These are phyloP conservation scores for Drosophila pseudotakahashii DNA, from an alignment of 2,888 invertebrate genomes.

Conservation along the genomic window DNA sequence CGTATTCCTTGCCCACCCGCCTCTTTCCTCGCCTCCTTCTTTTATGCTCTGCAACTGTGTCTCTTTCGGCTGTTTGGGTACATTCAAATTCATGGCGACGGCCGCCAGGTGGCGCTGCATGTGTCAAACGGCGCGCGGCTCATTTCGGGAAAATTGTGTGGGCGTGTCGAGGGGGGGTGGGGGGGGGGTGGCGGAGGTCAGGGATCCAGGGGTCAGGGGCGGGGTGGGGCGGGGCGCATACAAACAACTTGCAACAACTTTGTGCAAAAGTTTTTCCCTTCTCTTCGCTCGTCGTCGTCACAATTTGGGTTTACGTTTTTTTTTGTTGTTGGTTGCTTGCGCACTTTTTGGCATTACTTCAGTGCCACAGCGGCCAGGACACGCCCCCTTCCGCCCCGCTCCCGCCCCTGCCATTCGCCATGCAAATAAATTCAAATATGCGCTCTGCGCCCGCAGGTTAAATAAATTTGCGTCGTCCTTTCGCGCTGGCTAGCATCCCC, in stretches of 20 bases:
- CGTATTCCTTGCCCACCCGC: no score
- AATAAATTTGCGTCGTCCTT: slow-evolving; percentile 66
- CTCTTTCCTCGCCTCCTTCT: not conserved
- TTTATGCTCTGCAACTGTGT: slow-evolving; percentile 16
- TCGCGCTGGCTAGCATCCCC: slow-evolving; percentile 8
- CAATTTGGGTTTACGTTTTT: slow-evolving; percentile 49
- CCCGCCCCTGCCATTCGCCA: slow-evolving; percentile 9
- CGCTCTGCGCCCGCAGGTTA: slow-evolving; percentile 73
- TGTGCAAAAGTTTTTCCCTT: slow-evolving; percentile 54
- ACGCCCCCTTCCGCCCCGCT: slow-evolving; percentile 3
- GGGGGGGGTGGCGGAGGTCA: not conserved
- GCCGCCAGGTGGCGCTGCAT: slow-evolving; percentile 72
- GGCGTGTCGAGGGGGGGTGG: slow-evolving; percentile 19
- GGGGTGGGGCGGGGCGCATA: slow-evolving; percentile 24
- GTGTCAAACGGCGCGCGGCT: slow-evolving; percentile 65
- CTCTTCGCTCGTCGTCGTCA: slow-evolving; percentile 43
- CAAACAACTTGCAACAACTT: slow-evolving; percentile 66
- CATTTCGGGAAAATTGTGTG: slow-evolving; percentile 60
- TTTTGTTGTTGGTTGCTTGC: slow-evolving; percentile 48
- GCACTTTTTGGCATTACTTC: slow-evolving; percentile 68
- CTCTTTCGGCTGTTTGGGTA: slow-evolving; percentile 16
- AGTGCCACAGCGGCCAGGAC: slow-evolving; percentile 45
- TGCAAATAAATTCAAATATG: slow-evolving; percentile 76
- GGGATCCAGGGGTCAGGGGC: not conserved
- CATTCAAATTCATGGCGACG: slow-evolving; percentile 72